Conservation (phyloP, 2,888 invertebrate species). For the Nemoura dubitans region DNA sequence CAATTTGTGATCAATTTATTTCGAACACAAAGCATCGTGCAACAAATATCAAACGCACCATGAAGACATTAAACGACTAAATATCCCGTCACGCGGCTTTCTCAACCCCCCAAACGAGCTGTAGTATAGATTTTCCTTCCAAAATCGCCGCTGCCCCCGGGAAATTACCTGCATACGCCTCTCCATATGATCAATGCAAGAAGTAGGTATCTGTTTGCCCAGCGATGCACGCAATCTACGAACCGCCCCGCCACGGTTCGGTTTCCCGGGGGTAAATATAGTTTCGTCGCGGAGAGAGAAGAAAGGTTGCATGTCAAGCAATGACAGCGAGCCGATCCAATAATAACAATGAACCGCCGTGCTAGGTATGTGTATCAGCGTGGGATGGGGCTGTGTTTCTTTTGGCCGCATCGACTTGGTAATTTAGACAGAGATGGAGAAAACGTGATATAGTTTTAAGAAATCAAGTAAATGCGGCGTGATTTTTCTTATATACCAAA, state of each 20-base stretch:
- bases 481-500: not conserved
- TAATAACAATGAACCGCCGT: not conserved
- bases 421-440: not conserved
- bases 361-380: not conserved
- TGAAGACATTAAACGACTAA: not conserved
- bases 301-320: conserved; percentile 35
- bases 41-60: not conserved
- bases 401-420: not conserved
- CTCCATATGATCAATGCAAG: not conserved
- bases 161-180: not conserved
- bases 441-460: not conserved
- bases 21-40: not conserved
- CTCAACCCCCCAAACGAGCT: not conserved
- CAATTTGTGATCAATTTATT: not conserved
- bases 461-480: not conserved
- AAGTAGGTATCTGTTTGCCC: too few relatives aligned
- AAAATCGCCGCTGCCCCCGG: too few relatives aligned
- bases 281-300: not conserved
- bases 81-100: not conserved
- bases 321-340: conserved; percentile 34
- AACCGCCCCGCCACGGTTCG: not conserved
- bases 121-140: conserved; percentile 1
- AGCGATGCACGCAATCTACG: not conserved
- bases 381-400: not conserved
- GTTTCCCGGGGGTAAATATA: conserved; percentile 25